Percentiles rank a stretch among this genome's conserved stretches.
Evolutionary conservation across 2,888 invertebrate genomes (phyloP).

Genomic region (Apamea sordens): DNA sequence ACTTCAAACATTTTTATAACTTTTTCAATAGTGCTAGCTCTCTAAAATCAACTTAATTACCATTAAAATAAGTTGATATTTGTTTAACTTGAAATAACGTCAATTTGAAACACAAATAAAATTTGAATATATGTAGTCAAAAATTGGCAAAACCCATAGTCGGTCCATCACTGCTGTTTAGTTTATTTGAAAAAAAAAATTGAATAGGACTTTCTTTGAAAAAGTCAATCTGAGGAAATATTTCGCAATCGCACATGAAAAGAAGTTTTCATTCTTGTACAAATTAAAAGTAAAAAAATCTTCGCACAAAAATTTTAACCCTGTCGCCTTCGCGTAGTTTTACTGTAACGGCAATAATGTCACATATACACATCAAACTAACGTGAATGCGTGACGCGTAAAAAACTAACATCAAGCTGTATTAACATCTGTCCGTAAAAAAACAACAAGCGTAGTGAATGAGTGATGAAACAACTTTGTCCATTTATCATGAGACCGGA

Average conservation of each 20-base stretch:
- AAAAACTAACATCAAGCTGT: constrained; percentile 39
- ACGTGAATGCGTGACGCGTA: constrained; percentile 14
- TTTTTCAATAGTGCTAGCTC: no score
- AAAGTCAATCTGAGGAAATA: not conserved
- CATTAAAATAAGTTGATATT: no score
- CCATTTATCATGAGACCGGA: constrained; percentile 57
- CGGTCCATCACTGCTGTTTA: not conserved
- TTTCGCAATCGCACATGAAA: not conserved
- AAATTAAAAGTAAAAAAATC: constrained; percentile 9
- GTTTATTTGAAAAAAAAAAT: not conserved
- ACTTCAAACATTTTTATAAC: no score
- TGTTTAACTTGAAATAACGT: no score
- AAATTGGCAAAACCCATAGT: not conserved
- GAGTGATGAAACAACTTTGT: constrained; percentile 55
- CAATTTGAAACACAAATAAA: no score
- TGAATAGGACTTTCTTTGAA: not conserved
- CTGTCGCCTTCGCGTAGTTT: constrained; percentile 3
- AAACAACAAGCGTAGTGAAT: constrained; percentile 42
- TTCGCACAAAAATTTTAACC: constrained; percentile 18
- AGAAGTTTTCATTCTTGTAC: not conserved
- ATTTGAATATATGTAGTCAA: no score
- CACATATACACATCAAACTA: constrained; percentile 10
- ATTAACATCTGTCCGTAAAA: constrained; percentile 58
- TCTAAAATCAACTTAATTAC: no score
- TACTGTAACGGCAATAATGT: not conserved